These are phyloP conservation scores for Sternarchorhynchus goeldii DNA, from an alignment of 2,797 vertebrate genomes.

Conservation along the genomic window DNA sequence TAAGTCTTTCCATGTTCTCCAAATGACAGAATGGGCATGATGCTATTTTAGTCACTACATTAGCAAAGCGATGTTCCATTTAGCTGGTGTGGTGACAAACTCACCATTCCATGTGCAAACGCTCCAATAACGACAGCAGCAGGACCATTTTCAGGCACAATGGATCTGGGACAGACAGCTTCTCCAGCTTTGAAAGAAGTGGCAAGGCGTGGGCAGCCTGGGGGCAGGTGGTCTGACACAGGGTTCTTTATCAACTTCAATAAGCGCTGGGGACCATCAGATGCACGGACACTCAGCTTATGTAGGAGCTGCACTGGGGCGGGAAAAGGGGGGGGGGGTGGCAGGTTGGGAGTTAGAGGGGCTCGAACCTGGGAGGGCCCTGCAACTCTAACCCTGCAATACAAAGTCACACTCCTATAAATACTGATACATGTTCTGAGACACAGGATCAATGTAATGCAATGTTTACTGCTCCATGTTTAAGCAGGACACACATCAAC, in stretches of 20 bases:
- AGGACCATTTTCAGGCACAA: slow-evolving; percentile 84
- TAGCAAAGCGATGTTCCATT: not conserved
- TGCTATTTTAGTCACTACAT: too few relatives aligned
- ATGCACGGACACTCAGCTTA: slow-evolving; percentile 92
- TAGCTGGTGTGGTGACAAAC: slow-evolving; percentile 47
- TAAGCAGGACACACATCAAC: too few relatives aligned
- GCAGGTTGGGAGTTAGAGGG: not conserved
- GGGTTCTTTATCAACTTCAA: slow-evolving; percentile 95
- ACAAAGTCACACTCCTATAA: not conserved
- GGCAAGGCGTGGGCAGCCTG: slow-evolving; percentile 86
- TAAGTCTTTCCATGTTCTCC: not conserved
- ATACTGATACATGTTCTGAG: too few relatives aligned
- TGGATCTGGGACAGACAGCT: slow-evolving; percentile 73
- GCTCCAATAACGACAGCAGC: slow-evolving; percentile 89
- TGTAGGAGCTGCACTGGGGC: slow-evolving; percentile 91
- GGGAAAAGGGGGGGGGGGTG: slow-evolving; percentile 8
- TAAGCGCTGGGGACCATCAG: slow-evolving; percentile 91
- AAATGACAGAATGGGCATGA: not conserved
- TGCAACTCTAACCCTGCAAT: too few relatives aligned
- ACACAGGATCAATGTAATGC: too few relatives aligned
- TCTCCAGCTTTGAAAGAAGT: slow-evolving; percentile 85
- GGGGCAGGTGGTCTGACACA: slow-evolving; percentile 90
- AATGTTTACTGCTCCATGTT: too few relatives aligned
- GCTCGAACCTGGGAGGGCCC: too few relatives aligned
- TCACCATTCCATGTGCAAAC: slow-evolving; percentile 93